These are phyloP conservation scores for Papilio demoleus DNA, from an alignment of 2,888 invertebrate species.

Conservation along the genomic window DNA sequence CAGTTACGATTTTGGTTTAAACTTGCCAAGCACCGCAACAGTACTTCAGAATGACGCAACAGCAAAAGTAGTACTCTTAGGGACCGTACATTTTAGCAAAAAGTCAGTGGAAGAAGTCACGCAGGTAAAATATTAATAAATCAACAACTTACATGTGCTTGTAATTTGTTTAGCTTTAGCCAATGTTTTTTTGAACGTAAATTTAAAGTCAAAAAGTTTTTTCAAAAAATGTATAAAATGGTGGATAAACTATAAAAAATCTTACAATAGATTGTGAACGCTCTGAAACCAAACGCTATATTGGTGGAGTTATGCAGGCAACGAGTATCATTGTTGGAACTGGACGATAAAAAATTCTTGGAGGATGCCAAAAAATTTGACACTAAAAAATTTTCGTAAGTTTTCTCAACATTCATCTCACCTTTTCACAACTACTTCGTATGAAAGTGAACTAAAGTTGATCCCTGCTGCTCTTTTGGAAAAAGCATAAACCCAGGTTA, in stretches of 20 bases:
- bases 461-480: no score
- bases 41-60: constrained; percentile 63
- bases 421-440: no score
- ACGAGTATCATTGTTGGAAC: constrained; percentile 71
- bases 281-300: constrained; percentile 73
- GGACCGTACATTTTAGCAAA: constrained; percentile 79
- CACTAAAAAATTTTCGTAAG: constrained; percentile 70
- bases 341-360: constrained; percentile 77
- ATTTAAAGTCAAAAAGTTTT: no score
- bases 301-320: constrained; percentile 76
- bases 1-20: constrained; percentile 42
- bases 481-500: no score
- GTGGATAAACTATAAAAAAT: constrained; percentile 6
- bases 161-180: not conserved
- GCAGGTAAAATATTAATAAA: constrained; percentile 56
- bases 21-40: constrained; percentile 65
- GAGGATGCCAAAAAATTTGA: constrained; percentile 79
- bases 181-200: no score
- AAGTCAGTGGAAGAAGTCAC: constrained; percentile 76
- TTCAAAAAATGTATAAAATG: no score
- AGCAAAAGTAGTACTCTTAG: constrained; percentile 72
- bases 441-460: no score
- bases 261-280: constrained; percentile 65
- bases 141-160: not conserved
- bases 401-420: constrained; percentile 31